These are phyloP conservation scores for Sinodicranocentrus sp. DNA, from an alignment of 2,888 invertebrate genomes.

Conservation along the genomic window DNA sequence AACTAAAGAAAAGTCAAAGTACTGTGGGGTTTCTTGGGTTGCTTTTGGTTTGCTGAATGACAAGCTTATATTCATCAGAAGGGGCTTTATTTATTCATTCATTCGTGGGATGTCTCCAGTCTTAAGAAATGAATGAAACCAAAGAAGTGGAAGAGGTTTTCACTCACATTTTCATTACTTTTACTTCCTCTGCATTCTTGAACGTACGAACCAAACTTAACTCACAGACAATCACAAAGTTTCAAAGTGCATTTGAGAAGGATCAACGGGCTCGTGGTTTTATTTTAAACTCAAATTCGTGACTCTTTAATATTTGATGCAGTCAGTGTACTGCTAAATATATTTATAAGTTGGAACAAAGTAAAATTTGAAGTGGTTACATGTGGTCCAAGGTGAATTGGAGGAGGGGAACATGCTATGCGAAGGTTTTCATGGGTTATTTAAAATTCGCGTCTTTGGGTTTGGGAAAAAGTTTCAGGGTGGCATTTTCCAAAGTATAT, in stretches of 20 bases:
- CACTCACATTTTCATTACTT: not conserved
- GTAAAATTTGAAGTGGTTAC: no score
- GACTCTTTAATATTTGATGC: not conserved
- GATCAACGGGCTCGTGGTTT: not conserved
- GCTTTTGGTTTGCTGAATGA: constrained; percentile 10
- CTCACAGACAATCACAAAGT: not conserved
- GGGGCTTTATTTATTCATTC: not conserved
- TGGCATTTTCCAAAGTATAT: no score
- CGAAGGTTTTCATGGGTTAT: no score
- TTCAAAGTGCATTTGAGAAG: not conserved
- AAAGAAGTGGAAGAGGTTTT: not conserved
- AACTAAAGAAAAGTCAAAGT: constrained; percentile 27
- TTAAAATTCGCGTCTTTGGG: no score
- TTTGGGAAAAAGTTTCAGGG: no score
- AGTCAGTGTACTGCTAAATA: not conserved
- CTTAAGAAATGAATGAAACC: not conserved
- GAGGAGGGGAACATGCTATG: no score
- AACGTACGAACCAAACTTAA: no score
- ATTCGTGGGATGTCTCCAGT: not conserved
- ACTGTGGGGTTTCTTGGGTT: constrained; percentile 2
- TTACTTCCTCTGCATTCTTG: not conserved
- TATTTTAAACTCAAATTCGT: not conserved
- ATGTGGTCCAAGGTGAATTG: no score
- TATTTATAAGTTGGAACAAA: no score
- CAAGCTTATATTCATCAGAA: not conserved